These are phyloP conservation scores for Chrysochloris asiatica DNA, from an alignment of 2,113 vertebrate species.

Conservation along the genomic window DNA sequence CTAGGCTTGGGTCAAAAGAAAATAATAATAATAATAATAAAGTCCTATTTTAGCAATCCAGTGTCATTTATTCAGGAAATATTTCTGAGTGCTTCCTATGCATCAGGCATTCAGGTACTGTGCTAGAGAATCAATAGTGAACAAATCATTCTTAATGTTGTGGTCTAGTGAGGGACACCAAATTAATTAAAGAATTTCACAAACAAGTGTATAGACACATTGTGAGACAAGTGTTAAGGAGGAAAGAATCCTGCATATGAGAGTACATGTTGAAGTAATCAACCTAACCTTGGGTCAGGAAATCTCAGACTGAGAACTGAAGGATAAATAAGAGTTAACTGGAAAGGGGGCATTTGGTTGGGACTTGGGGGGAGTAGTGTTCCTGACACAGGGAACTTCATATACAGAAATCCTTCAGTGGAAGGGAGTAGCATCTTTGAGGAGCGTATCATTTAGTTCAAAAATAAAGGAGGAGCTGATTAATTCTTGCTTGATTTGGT, in stretches of 20 bases:
- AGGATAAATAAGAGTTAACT: background rate
- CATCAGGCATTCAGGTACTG: too few species aligned
- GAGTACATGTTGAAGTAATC: accelerated
- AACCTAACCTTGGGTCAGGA: too few species aligned
- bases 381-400: background rate
- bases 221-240: background rate
- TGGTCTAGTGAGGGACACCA: too few species aligned
- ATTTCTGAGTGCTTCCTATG: background rate
- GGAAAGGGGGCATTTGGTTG: too few species aligned
- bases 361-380: background rate
- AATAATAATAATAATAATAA: too few species aligned
- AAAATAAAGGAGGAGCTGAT: background rate
- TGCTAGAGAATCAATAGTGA: background rate
- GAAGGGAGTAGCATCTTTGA: background rate
- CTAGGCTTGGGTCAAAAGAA: too few species aligned
- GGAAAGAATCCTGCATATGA: background rate
- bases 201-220: background rate
- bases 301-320: too few species aligned
- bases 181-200: background rate
- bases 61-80: background rate
- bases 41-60: background rate
- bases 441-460: background rate
- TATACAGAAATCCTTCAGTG: too few species aligned
- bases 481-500: background rate
- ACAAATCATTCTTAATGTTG: background rate